Conservation (phyloP, 2,888 invertebrate genomes). For the Drosophila niveifrons region DNA sequence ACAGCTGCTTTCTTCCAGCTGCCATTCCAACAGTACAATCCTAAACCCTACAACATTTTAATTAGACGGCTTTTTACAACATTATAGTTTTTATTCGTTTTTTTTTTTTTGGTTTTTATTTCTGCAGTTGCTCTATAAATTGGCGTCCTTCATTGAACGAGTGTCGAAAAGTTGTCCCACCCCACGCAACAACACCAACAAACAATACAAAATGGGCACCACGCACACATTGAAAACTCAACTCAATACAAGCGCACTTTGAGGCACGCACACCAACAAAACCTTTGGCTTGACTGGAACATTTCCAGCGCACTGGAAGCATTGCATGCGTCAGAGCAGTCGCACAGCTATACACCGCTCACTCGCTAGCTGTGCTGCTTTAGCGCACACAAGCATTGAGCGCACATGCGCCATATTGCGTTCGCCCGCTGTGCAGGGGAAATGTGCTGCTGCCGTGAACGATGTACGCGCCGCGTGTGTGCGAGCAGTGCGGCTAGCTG, state of each 20-base stretch:
- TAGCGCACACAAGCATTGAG: conserved; percentile 8
- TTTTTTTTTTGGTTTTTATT: conserved; percentile 38
- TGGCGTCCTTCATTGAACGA: conserved; percentile 85
- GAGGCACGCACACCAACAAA: conserved; percentile 56
- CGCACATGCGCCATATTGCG: conserved; percentile 80
- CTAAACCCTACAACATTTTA: conserved; percentile 61
- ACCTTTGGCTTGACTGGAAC: conserved; percentile 52
- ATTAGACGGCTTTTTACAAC: conserved; percentile 69
- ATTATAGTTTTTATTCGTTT: conserved; percentile 50
- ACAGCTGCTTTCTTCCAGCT: conserved; percentile 10
- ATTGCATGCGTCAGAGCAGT: conserved; percentile 40
- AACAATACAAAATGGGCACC: conserved; percentile 73
- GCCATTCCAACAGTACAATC: conserved; percentile 7
- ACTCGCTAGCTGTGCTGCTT: conserved; percentile 44
- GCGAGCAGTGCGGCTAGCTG: conserved; percentile 57
- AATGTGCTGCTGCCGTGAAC: neutral
- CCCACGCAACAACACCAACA: neutral
- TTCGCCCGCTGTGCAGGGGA: conserved; percentile 2
- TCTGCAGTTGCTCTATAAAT: conserved; percentile 68
- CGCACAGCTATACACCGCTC: neutral
- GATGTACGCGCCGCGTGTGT: conserved; percentile 2
- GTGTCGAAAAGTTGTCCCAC: conserved; percentile 44
- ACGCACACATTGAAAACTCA: conserved; percentile 36
- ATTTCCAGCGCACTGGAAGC: conserved; percentile 62
- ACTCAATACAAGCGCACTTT: conserved; percentile 50